Evolutionary conservation across 1,140 invertebrate genomes (phyloP), one percentile per base, ranked within the genome.

Genomic region (Pemphigus obesinymphae): DNA sequence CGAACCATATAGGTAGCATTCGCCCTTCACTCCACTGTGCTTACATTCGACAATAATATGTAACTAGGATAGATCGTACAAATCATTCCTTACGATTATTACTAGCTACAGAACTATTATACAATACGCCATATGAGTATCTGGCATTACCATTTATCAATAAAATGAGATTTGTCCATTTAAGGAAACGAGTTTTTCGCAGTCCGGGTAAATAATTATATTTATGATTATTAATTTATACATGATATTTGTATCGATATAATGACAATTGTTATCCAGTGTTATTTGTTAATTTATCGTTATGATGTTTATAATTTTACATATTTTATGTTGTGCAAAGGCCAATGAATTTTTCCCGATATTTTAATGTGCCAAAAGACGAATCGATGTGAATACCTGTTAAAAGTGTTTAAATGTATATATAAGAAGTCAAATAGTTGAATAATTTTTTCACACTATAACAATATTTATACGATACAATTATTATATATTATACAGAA

Each of bases 31-130:
- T 78, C 23, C 8, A 13, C 5, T 48, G 15, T 15, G 26, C 17
- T 26, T 45, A 37, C 23, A 37, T 40, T 55, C 37, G 37, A 26
- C 31, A 50, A 58, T 43, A 29, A 61, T 58, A 78, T 61, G 75
- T 78, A 78, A 78, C 75, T 61, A 15, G 53, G 75, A 78, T 76
- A 58, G 13, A 55, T 43, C 50, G 50, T 53, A 75, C 72, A 78
- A 76, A 55, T 58, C 34, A 23, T 78, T 78, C 61, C 75, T 29
- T 31, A 31, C 31, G 34, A 70, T 76, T 58, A 61, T 58, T 75
- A 40, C 37, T 63, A 0, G 20, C 23, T n/a, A 37, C 23, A 40
- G 31, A 58, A n/a, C n/a, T n/a, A n/a, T 55, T 50, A n/a, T 75
- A 53, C 29, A 75, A 50, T 75, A n/a, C 11, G 29, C 34, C 7